These are phyloP conservation scores for Actinia tenebrosa DNA, from an alignment of 64 coral and sea anemone species.

Conservation along the genomic window DNA sequence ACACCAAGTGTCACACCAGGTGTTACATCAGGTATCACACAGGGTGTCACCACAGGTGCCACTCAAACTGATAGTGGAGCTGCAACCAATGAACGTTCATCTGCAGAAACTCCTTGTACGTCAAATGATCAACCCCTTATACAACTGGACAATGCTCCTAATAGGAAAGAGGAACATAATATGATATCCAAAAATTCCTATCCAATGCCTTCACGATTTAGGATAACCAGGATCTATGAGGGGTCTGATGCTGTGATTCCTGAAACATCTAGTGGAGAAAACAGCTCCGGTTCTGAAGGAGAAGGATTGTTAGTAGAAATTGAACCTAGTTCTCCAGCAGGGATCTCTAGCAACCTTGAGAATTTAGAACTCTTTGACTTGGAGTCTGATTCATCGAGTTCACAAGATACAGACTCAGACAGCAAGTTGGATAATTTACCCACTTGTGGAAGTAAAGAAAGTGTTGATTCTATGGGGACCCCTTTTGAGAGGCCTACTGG, in stretches of 20 bases:
- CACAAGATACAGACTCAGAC: neutral
- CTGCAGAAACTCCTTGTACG: neutral
- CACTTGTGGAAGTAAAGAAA: slow-evolving; percentile 7
- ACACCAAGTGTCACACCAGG: neutral
- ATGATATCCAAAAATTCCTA: neutral
- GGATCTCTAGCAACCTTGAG: neutral
- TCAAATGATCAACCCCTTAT: neutral
- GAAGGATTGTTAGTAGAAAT: slow-evolving; percentile 6
- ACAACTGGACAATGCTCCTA: neutral
- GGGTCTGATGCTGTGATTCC: neutral
- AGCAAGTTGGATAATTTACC: neutral
- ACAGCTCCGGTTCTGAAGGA: neutral
- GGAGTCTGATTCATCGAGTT: neutral
- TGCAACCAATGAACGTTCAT: neutral
- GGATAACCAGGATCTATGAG: slow-evolving; percentile 4
- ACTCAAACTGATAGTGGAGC: neutral
- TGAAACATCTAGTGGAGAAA: neutral
- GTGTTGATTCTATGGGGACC: slow-evolving; percentile 26
- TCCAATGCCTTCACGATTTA: neutral
- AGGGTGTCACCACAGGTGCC: neutral
- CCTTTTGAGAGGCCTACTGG: neutral
- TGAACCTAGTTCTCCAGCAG: neutral
- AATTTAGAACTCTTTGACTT: neutral
- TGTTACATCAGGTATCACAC: neutral
- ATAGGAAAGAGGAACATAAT: neutral